Base-by-base conservation (phyloP, 1,140 invertebrate genomes). In the Ostrea denselamellosa region DNA sequence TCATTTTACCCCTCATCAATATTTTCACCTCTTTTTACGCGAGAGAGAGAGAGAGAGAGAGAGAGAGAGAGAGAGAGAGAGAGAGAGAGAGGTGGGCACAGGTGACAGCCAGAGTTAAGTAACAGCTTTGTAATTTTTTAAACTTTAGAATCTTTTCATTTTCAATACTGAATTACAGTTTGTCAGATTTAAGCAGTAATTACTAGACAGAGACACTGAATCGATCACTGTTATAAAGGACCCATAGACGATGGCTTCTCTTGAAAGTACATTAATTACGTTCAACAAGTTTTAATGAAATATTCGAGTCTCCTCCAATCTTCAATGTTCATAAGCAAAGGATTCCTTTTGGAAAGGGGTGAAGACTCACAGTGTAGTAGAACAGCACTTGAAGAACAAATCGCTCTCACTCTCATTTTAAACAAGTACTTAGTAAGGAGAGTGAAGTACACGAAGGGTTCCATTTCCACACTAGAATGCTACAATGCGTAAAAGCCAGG, bases 201-300 rank as follows among this genome's bases (percentile, higher is more conserved):
- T 77, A 77, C 12, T 77, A 77, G 28, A 77, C 25, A 77, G 68
- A 77, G 68, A 77, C 28, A 77, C 25, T 77, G 68, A 77, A 77
- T 77, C 68, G 68, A 77, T 34, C 68, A 77, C 17, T 3, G 25
- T 77, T 77, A 28, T 77, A 77, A 77, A 77, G 68, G 28, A 28
- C 68, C 22, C 25, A 77, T 25, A 77, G 9, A 25, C 9, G 68
- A 77, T 77, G 10, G 8, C 68, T 28, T 77, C 68, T 77, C 68
- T 77, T 77, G 68, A 77, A 77, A 77, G 68, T 77, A 77, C 68
- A 77, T 77, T 77, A 77, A 77, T 77, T 77, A 77, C 68, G 68
- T 77, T 77, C 68, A 77, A 77, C 68, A 77, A 77, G 68, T 77
- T 77, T 77, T 28, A 77, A 77, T 77, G 28, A 77, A 77, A 77